Percentiles rank a stretch among this genome's conserved stretches.
Conservation (phyloP, 2,797 vertebrate species). For the Crenichthys baileyi region DNA sequence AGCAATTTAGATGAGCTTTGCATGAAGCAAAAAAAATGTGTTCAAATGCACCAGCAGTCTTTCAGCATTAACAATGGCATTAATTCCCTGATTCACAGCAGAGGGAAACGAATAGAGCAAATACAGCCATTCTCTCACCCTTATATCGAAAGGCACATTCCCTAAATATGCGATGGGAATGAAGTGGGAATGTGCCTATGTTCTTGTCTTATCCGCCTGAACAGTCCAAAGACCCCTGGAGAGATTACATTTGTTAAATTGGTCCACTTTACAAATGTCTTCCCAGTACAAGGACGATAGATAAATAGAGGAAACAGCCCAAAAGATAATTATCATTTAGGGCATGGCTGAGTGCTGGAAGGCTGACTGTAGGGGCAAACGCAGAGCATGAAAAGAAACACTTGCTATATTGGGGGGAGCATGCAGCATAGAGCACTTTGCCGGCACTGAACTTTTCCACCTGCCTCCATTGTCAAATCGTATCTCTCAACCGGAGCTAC, state of each 20-base stretch:
- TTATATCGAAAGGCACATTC: conserved; percentile 74
- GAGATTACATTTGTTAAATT: conserved; percentile 78
- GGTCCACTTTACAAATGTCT: conserved; percentile 48
- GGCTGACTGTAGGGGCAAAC: conserved; percentile 40
- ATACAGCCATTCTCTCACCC: conserved; percentile 80
- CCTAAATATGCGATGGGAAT: conserved; percentile 71
- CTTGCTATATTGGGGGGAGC: conserved; percentile 4
- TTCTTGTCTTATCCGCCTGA: conserved; percentile 64
- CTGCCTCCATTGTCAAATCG: conserved; percentile 54
- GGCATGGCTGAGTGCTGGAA: conserved; percentile 39
- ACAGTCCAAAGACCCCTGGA: conserved; percentile 74
- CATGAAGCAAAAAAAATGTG: conserved; percentile 78
- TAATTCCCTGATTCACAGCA: conserved; percentile 70
- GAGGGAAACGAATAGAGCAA: conserved; percentile 71
- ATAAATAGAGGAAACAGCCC: conserved; percentile 51
- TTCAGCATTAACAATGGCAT: conserved; percentile 77
- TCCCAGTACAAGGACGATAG: conserved; percentile 49
- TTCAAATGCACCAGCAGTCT: conserved; percentile 87
- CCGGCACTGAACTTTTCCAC: conserved; percentile 54
- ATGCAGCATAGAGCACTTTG: conserved; percentile 36
- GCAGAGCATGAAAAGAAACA: conserved; percentile 3
- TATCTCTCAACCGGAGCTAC: conserved; percentile 50
- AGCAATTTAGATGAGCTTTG: conserved; percentile 85
- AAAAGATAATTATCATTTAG: conserved; percentile 56
- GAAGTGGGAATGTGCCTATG: conserved; percentile 65